Percentiles rank a stretch among this genome's conserved stretches.
These are phyloP conservation scores for Solea solea DNA, from an alignment of 2,113 vertebrate species.

Conservation along the genomic window DNA sequence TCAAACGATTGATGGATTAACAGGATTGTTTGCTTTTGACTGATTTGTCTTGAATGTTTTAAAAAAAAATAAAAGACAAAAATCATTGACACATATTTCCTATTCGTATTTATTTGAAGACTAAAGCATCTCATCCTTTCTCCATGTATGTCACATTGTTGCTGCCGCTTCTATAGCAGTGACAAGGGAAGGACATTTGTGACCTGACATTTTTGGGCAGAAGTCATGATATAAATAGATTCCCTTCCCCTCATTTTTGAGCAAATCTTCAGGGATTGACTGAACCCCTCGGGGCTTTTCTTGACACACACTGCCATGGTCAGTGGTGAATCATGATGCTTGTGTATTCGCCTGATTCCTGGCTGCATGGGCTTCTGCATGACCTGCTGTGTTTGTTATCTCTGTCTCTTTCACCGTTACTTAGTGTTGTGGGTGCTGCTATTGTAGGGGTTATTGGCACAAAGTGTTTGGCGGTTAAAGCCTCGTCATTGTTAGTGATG, in stretches of 20 bases:
- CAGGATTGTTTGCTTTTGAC: constrained; percentile 30
- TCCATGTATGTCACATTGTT: constrained; percentile 29
- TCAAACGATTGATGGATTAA: constrained; percentile 33
- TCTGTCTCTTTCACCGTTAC: constrained; percentile 34
- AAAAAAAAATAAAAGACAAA: constrained; percentile 27
- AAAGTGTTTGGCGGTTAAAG: constrained; percentile 22
- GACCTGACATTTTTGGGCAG: constrained; percentile 60
- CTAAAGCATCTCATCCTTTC: constrained; percentile 10
- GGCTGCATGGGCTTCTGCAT: constrained; percentile 27
- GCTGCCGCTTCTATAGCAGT: constrained; percentile 12
- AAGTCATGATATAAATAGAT: constrained; percentile 57
- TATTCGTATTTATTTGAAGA: not conserved
- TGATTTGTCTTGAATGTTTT: not conserved
- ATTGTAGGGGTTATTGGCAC: not conserved
- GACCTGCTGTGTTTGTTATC: constrained; percentile 14
- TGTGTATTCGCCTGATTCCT: constrained; percentile 31
- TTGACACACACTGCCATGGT: constrained; percentile 36
- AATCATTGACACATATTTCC: not conserved
- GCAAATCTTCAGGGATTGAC: constrained; percentile 55
- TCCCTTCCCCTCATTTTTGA: constrained; percentile 50
- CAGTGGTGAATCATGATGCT: constrained; percentile 48
- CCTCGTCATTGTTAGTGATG: constrained; percentile 22
- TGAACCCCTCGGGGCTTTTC: constrained; percentile 48
- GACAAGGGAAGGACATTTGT: constrained; percentile 48
- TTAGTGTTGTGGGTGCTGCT: constrained; percentile 32